These are phyloP conservation scores for Ariopsis seemanni DNA, from an alignment of 2,113 vertebrate species.

Conservation along the genomic window DNA sequence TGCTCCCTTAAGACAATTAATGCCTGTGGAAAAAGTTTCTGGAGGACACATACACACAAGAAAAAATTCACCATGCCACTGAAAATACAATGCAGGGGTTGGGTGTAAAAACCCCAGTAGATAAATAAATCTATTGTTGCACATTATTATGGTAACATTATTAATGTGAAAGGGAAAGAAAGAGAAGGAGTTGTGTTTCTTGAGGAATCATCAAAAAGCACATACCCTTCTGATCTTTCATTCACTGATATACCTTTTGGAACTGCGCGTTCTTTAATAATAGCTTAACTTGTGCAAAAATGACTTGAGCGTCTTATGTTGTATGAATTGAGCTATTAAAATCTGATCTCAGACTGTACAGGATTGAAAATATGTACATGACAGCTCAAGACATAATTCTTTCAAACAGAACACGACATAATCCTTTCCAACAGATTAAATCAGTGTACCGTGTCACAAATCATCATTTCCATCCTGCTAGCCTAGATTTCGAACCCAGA, in stretches of 20 bases:
- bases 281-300: background rate
- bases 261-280: background rate
- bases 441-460: constrained; percentile 8
- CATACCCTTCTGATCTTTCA: background rate
- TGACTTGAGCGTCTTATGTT: background rate
- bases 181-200: constrained; percentile 28
- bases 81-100: constrained; percentile 69
- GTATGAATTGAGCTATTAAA: background rate
- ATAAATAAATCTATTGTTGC: constrained; percentile 76
- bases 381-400: background rate
- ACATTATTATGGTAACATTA: constrained; percentile 75
- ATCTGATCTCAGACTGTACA: background rate
- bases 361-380: background rate
- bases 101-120: constrained; percentile 74
- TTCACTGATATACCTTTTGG: background rate
- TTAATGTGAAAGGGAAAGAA: constrained; percentile 70
- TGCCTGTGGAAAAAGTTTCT: constrained; percentile 86
- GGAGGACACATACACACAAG: constrained; percentile 58
- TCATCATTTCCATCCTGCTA: constrained; percentile 3
- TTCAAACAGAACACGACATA: background rate
- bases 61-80: constrained; percentile 56
- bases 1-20: constrained; percentile 97
- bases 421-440: background rate
- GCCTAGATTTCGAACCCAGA: background rate
- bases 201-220: background rate